A percentile compares a stretch with the other conserved stretches of the same genome.
Conservation (phyloP, 2,113 vertebrate genomes). For the Otolemur garnettii region DNA sequence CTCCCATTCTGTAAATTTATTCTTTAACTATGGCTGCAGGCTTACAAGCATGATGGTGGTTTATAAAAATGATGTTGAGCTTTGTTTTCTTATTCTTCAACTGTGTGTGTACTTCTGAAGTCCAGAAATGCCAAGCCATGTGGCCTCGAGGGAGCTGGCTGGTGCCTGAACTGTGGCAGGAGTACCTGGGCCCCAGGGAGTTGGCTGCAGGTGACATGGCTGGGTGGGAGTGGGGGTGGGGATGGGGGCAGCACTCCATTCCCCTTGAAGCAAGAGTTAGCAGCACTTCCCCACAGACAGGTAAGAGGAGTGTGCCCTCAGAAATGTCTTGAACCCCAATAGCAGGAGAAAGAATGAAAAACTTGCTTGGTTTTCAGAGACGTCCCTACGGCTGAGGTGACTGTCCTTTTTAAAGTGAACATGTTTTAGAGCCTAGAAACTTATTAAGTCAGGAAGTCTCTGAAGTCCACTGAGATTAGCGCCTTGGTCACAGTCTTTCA, state of each 20-base stretch:
- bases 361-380: neutral
- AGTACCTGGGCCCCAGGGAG: neutral
- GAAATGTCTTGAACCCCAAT: neutral
- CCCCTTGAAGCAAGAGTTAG: neutral
- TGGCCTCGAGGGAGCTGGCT: neutral
- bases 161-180: neutral
- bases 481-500: neutral
- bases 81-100: conserved; percentile 61
- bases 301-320: neutral
- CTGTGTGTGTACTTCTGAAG: conserved; percentile 38
- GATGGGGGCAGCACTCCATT: neutral
- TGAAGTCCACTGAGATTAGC: neutral
- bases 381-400: neutral
- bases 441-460: neutral
- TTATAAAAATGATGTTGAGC: conserved; percentile 20
- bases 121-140: neutral
- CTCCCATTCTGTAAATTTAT: conserved; percentile 39
- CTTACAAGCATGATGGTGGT: neutral
- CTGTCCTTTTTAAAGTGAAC: neutral
- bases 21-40: neutral
- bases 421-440: neutral
- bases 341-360: neutral
- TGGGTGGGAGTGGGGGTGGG: neutral
- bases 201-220: too few relatives aligned
- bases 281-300: rapidly evolving